phyloP scores from a whole-genome alignment of 2,888 invertebrate genomes.

The Ennomos fuscantarius region DNA sequence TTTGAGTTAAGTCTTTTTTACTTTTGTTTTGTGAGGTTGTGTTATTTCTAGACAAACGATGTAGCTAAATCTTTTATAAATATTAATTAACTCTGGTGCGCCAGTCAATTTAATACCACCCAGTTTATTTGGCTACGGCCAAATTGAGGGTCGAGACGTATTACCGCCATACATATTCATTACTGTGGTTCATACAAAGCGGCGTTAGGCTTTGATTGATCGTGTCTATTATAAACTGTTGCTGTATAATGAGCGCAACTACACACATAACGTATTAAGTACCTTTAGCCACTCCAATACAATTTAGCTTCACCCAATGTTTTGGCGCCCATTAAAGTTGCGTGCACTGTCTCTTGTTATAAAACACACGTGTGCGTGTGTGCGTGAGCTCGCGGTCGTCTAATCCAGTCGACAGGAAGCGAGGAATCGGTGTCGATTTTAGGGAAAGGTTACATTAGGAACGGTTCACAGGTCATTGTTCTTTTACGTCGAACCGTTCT shows the following conservation, averaged over 20 bases:
- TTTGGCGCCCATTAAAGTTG: conserved; percentile 35
- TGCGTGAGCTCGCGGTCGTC: conserved; percentile 61
- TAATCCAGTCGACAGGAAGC: conserved; percentile 73
- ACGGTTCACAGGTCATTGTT: conserved; percentile 81
- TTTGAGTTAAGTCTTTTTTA: background rate
- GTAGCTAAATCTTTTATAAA: conserved; percentile 33
- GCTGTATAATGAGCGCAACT: conserved; percentile 15
- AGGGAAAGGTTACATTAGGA: conserved; percentile 75
- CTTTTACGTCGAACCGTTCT: conserved; percentile 66
- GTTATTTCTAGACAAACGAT: conserved; percentile 5
- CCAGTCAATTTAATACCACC: conserved; percentile 27
- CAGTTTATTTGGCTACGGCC: conserved; percentile 37
- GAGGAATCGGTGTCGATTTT: conserved; percentile 81
- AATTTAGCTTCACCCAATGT: conserved; percentile 19
- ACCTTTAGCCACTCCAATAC: conserved; percentile 10
- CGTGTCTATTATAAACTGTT: conserved; percentile 28
- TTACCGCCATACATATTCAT: conserved; percentile 63
- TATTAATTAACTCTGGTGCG: conserved; percentile 46
- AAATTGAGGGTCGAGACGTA: conserved; percentile 53
- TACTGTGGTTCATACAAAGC: conserved; percentile 48
- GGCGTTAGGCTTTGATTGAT: conserved; percentile 53
- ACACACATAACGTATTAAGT: conserved; percentile 26
- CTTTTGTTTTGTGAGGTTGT: conserved; percentile 6
- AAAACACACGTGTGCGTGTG: conserved; percentile 39
- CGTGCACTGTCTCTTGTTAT: conserved; percentile 29